Percentiles rank a stretch among this genome's conserved stretches.
Evolutionary conservation across 2,797 vertebrate genomes (phyloP).

Genomic region (Liasis olivaceus): DNA sequence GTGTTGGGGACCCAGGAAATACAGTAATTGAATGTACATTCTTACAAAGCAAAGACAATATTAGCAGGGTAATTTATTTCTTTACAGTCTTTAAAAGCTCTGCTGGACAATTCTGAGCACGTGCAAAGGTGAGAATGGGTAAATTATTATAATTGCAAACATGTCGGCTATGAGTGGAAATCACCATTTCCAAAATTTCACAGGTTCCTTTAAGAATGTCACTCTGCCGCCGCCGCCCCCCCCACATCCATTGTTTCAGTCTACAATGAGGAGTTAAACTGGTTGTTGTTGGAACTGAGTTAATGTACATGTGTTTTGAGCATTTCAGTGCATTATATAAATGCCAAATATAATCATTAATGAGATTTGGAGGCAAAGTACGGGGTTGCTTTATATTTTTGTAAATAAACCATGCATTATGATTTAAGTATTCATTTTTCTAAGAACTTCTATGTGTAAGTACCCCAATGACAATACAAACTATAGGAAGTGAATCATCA

Average conservation of each 20-base stretch:
- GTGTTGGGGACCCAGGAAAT: too few relatives aligned
- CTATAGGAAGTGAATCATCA: background rate
- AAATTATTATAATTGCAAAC: too few relatives aligned
- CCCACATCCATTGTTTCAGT: background rate
- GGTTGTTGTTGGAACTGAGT: background rate
- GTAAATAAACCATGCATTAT: constrained; percentile 1
- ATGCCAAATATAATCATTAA: background rate
- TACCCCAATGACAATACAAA: background rate
- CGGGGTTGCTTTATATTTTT: background rate
- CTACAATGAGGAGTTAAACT: background rate
- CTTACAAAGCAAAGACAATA: background rate
- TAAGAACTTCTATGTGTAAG: background rate
- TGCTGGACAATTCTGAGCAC: too few relatives aligned
- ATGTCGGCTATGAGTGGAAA: background rate
- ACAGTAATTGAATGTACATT: background rate
- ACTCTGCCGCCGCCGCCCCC: background rate
- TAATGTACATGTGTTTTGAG: background rate
- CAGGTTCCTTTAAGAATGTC: background rate
- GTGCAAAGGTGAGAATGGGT: too few relatives aligned
- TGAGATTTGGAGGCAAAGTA: background rate
- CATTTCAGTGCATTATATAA: background rate
- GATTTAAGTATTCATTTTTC: background rate
- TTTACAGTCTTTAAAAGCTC: background rate
- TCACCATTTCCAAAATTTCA: background rate
- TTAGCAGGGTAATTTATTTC: background rate